Evolutionary conservation across 1,140 invertebrate genomes (phyloP).

Genomic region (Andricus grossulariae): DNA sequence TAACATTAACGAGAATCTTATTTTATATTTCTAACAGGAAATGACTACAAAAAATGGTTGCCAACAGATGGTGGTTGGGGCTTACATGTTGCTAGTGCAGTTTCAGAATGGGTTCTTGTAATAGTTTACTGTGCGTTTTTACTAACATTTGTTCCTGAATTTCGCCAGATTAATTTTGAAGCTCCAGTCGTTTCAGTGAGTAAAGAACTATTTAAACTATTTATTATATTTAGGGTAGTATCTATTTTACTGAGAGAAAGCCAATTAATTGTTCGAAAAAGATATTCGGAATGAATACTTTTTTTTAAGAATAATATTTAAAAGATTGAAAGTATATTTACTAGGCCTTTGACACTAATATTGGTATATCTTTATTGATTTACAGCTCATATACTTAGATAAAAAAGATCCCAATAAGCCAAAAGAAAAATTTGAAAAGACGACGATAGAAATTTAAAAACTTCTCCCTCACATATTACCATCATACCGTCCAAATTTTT

Average conservation of each 20-base stretch:
- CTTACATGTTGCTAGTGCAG: slow-evolving; percentile 79
- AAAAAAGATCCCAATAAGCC: slow-evolving; percentile 34
- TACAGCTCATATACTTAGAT: slow-evolving; percentile 55
- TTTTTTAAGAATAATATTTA: not conserved
- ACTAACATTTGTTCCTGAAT: slow-evolving; percentile 77
- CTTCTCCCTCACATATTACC: too few relatives aligned
- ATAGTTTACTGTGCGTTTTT: slow-evolving; percentile 77
- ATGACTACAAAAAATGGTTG: slow-evolving; percentile 75
- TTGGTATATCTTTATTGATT: slow-evolving; percentile 20
- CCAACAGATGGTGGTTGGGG: slow-evolving; percentile 80
- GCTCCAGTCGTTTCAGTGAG: slow-evolving; percentile 64
- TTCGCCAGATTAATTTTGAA: slow-evolving; percentile 71
- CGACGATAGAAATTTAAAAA: slow-evolving; percentile 2
- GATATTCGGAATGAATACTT: not conserved
- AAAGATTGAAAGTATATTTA: not conserved
- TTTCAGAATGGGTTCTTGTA: slow-evolving; percentile 79
- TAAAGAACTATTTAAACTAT: not conserved
- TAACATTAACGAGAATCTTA: too few relatives aligned
- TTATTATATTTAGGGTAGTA: not conserved
- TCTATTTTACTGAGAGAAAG: not conserved
- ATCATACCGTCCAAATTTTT: too few relatives aligned
- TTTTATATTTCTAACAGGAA: slow-evolving; percentile 51
- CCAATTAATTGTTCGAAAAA: not conserved
- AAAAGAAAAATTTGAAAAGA: slow-evolving; percentile 9
- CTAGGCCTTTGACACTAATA: not conserved